Evolutionary conservation across 2,113 vertebrate genomes (phyloP).

Genomic region (Scopus umbretta): DNA sequence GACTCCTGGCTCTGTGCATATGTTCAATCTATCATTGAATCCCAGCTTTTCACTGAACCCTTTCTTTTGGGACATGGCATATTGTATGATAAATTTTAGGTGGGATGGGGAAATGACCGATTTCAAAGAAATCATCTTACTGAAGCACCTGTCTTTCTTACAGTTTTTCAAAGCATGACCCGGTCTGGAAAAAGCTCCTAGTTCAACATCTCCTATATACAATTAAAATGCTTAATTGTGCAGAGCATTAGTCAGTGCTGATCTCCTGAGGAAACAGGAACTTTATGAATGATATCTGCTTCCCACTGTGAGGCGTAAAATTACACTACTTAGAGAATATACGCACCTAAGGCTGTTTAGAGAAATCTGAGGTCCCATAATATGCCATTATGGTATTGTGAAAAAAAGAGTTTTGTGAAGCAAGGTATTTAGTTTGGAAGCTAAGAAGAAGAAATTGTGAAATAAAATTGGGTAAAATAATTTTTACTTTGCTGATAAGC

Average conservation of each 20-base stretch:
- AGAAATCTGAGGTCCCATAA: background rate
- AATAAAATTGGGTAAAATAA: background rate
- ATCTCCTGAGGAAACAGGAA: background rate
- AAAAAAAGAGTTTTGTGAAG: background rate
- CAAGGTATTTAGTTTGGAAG: background rate
- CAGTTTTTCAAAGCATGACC: background rate
- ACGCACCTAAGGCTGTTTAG: background rate
- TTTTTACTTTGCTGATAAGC: background rate
- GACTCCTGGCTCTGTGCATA: background rate
- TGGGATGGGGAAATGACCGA: background rate
- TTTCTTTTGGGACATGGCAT: background rate
- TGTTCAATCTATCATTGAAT: background rate
- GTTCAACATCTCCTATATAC: background rate
- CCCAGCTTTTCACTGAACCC: background rate
- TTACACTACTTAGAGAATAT: background rate
- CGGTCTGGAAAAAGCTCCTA: background rate
- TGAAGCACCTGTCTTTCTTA: background rate
- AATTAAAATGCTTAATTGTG: conserved; percentile 25
- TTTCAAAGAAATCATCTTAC: background rate
- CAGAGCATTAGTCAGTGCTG: background rate
- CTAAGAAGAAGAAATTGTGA: background rate
- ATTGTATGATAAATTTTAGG: background rate
- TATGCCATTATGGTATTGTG: background rate
- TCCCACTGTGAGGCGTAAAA: background rate
- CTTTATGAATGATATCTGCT: conserved; percentile 36